Conservation (phyloP, 2,797 vertebrate genomes). For the Eurystomus glaucurus region DNA sequence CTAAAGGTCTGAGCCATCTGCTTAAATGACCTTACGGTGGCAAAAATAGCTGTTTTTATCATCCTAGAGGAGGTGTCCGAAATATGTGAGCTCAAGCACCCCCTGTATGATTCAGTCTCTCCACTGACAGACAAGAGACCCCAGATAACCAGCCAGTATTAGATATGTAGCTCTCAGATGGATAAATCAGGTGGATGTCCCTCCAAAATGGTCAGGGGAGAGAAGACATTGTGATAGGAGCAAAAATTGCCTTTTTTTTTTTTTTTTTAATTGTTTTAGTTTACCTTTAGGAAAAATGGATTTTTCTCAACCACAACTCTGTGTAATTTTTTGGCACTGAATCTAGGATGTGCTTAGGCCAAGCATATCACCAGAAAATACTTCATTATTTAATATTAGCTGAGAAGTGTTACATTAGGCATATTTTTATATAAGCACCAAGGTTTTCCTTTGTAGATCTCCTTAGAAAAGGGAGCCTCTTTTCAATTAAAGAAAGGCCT, state of each 20-base stretch:
- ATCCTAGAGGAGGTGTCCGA: not conserved
- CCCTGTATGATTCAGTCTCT: not conserved
- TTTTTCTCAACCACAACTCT: not conserved
- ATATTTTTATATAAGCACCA: not conserved
- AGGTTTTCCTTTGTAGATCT: not conserved
- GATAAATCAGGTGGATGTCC: not conserved
- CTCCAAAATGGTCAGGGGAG: not conserved
- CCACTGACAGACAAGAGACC: not conserved
- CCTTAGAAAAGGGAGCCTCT: constrained; percentile 17
- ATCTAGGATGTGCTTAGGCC: not conserved
- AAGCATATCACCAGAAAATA: not conserved
- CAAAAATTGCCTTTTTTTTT: not conserved
- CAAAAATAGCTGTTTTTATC: not conserved
- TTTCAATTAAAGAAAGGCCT: constrained; percentile 32
- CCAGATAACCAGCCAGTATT: not conserved
- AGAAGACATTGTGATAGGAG: not conserved
- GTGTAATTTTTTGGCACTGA: not conserved
- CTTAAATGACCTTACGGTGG: not conserved
- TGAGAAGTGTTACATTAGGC: not conserved
- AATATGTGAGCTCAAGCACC: not conserved
- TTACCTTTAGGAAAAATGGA: not conserved
- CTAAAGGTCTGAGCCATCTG: not conserved
- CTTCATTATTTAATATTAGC: not conserved
- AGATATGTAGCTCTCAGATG: not conserved
- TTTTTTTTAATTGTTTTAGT: no score